Evolutionary conservation across 2,797 vertebrate species (phyloP).

Genomic region (Sitta carolinensis): DNA sequence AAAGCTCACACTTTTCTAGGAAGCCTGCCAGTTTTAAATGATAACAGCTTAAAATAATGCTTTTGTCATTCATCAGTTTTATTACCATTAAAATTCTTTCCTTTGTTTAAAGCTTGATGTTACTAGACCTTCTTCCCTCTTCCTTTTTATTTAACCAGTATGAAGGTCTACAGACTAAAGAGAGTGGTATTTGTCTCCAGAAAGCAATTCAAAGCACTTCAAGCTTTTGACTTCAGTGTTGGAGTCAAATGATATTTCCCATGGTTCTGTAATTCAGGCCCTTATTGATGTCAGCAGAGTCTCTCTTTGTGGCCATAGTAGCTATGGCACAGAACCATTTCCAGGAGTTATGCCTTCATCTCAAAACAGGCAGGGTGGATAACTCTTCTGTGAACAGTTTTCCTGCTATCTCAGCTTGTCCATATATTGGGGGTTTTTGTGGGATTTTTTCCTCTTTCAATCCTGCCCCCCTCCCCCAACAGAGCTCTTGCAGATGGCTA

Average conservation of each 20-base stretch:
- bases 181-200: not conserved
- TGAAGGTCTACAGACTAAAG: not conserved
- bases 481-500: not conserved
- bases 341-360: not conserved
- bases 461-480: not conserved
- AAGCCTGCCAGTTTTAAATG: not conserved
- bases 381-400: not conserved
- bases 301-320: not conserved
- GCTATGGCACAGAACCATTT: not conserved
- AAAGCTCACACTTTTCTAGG: not conserved
- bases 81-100: not conserved
- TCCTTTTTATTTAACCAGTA: not conserved
- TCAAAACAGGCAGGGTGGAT: not conserved
- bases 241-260: not conserved
- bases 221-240: not conserved
- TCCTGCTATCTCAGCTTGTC: not conserved
- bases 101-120: not conserved
- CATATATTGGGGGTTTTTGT: rapidly evolving
- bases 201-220: not conserved
- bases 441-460: not conserved
- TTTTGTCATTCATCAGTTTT: not conserved
- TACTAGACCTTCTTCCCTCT: not conserved
- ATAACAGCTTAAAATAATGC: constrained; percentile 1
- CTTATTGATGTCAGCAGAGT: not conserved
- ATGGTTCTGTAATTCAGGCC: not conserved